phyloP scores from a whole-genome alignment of 2,888 invertebrate species.

The Plusia festucae region DNA sequence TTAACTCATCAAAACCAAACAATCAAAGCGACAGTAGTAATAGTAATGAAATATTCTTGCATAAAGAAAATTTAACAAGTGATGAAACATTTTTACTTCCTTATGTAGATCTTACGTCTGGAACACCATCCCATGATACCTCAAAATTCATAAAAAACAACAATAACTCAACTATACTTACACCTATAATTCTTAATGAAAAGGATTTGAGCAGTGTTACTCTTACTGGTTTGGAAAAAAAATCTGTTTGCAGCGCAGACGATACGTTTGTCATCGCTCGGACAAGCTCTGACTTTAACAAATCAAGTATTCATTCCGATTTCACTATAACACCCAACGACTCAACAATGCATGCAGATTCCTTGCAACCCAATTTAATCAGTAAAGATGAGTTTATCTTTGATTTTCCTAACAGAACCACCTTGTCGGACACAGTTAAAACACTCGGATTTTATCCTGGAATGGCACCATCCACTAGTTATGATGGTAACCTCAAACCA shows the following conservation, averaged over 20 bases:
- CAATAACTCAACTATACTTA: conserved; percentile 2
- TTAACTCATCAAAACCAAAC: conserved; percentile 40
- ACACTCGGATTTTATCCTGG: conserved; percentile 66
- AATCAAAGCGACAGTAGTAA: conserved; percentile 28
- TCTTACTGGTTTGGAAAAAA: conserved; percentile 44
- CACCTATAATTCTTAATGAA: conserved; percentile 32
- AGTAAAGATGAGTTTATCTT: conserved; percentile 1
- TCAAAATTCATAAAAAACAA: conserved; percentile 13
- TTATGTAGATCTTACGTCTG: conserved; percentile 46
- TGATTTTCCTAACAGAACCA: conserved; percentile 36
- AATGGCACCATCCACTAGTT: conserved; percentile 59
- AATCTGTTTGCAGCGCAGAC: conserved; percentile 53
- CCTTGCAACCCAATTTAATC: conserved; percentile 1
- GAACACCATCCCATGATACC: conserved; percentile 39
- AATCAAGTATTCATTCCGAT: conserved; percentile 54
- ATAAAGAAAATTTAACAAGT: conserved; percentile 34
- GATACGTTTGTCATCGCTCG: conserved; percentile 60
- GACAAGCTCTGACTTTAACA: conserved; percentile 67
- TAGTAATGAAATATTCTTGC: conserved; percentile 55
- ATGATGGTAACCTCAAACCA: conserved; percentile 36
- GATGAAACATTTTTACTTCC: conserved; percentile 32
- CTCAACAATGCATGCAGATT: conserved; percentile 28
- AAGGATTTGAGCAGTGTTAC: conserved; percentile 59
- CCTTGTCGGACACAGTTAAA: conserved; percentile 64
- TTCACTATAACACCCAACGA: conserved; percentile 56